Evolutionary conservation across 2,113 vertebrate genomes (phyloP).

Genomic region (Erythrocercus mccallii): DNA sequence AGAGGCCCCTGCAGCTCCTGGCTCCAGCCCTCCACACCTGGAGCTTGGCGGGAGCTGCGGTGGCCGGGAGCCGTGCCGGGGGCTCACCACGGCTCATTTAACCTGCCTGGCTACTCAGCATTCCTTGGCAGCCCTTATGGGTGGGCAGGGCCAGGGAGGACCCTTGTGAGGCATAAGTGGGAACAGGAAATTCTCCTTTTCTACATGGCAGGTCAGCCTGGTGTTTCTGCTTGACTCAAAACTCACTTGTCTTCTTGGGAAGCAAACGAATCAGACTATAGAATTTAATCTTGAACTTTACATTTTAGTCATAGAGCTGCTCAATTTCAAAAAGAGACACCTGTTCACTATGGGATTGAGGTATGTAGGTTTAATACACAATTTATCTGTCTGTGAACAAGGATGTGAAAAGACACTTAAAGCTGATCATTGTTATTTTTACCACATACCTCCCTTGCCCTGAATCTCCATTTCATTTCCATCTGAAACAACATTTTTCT

Average conservation of each 20-base stretch:
- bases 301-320: neutral
- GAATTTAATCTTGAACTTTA: neutral
- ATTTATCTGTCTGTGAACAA: neutral
- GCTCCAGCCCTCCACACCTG: neutral
- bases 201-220: neutral
- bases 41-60: neutral
- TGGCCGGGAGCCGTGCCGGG: neutral
- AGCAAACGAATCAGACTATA: neutral
- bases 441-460: neutral
- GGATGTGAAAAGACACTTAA: neutral
- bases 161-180: neutral
- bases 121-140: neutral
- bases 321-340: neutral
- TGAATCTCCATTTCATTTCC: conserved; percentile 25
- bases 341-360: neutral
- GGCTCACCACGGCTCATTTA: neutral
- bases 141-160: neutral
- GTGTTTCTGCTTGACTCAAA: neutral
- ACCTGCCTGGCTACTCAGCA: neutral
- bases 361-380: neutral
- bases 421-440: neutral
- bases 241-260: neutral
- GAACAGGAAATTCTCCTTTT: neutral
- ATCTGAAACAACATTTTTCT: conserved; percentile 1
- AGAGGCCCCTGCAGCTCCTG: neutral